Evolutionary conservation across 1,140 invertebrate species (phyloP).

Genomic region (Drosophila saltans): DNA sequence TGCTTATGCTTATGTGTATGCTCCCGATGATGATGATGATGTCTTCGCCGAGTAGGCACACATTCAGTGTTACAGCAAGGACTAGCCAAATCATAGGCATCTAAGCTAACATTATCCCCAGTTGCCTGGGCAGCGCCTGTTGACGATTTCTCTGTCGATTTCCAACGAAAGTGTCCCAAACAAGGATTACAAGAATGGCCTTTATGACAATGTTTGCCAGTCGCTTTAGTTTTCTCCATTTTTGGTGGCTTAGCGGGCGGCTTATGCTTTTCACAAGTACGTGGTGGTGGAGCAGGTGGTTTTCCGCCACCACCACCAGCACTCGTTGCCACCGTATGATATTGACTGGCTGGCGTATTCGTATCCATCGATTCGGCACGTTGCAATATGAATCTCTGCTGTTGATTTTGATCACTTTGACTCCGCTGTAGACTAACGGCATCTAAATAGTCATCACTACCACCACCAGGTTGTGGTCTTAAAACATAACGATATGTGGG

Average conservation of each 20-base stretch:
- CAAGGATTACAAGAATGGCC: slow-evolving; percentile 90
- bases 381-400: slow-evolving; percentile 60
- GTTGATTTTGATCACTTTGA: slow-evolving; percentile 83
- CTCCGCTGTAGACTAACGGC: slow-evolving; percentile 86
- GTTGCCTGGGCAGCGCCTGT: slow-evolving; percentile 2
- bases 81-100: slow-evolving; percentile 92
- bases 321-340: slow-evolving; percentile 45
- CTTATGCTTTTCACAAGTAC: slow-evolving; percentile 80
- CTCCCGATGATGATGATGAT: slow-evolving; percentile 86
- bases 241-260: slow-evolving; percentile 66
- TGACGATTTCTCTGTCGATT: slow-evolving; percentile 64
- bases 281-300: slow-evolving; percentile 72
- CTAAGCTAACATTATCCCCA: slow-evolving; percentile 89
- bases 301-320: slow-evolving; percentile 33
- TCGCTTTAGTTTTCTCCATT: slow-evolving; percentile 60
- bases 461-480: slow-evolving; percentile 83
- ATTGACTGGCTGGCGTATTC: slow-evolving; percentile 63
- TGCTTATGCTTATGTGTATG: slow-evolving; percentile 85
- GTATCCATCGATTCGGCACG: slow-evolving; percentile 66
- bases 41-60: slow-evolving; percentile 88
- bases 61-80: slow-evolving; percentile 93
- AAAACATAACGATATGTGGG: slow-evolving; percentile 88
- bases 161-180: slow-evolving; percentile 84
- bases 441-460: slow-evolving; percentile 86
- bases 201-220: slow-evolving; percentile 78